Conservation (phyloP, 2,797 vertebrate species). For the Buceros bicornis region DNA sequence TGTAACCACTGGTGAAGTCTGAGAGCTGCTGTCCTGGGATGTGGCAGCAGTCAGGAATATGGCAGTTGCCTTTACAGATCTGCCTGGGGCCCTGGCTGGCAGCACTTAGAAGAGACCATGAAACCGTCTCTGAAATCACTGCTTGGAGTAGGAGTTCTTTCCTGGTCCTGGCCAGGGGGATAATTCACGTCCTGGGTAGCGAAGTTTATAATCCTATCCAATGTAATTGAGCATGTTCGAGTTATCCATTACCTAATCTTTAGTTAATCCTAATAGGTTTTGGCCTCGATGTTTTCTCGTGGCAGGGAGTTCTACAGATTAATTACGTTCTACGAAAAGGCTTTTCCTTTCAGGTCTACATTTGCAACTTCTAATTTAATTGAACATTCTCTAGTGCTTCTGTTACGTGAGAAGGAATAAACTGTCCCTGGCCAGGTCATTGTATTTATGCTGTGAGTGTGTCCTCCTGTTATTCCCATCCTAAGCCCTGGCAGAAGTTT, state of each 20-base stretch:
- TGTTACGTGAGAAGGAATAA: neutral
- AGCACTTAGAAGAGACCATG: neutral
- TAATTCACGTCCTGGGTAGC: constrained; percentile 46
- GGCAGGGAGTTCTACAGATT: constrained; percentile 67
- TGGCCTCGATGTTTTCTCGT: constrained; percentile 69
- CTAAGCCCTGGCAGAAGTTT: neutral
- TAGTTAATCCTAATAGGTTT: constrained; percentile 73
- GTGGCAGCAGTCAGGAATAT: neutral
- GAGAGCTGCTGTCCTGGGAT: neutral
- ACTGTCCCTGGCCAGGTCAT: neutral
- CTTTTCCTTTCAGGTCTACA: constrained; percentile 68
- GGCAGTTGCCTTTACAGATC: neutral
- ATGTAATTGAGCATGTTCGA: constrained; percentile 69
- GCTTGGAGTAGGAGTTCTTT: constrained; percentile 18
- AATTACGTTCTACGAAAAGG: constrained; percentile 71
- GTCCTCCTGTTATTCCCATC: neutral
- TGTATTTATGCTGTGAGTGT: neutral
- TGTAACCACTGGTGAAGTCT: accelerated
- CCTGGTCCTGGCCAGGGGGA: constrained; percentile 64
- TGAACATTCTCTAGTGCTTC: neutral
- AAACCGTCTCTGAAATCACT: neutral
- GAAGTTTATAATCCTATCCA: constrained; percentile 72
- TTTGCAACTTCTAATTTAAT: constrained; percentile 62
- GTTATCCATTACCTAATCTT: constrained; percentile 75
- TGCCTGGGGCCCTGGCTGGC: neutral